Evolutionary conservation across 2,888 invertebrate genomes (phyloP), one percentile per base, ranked within the genome.

Genomic region (Drosophila limbata): DNA sequence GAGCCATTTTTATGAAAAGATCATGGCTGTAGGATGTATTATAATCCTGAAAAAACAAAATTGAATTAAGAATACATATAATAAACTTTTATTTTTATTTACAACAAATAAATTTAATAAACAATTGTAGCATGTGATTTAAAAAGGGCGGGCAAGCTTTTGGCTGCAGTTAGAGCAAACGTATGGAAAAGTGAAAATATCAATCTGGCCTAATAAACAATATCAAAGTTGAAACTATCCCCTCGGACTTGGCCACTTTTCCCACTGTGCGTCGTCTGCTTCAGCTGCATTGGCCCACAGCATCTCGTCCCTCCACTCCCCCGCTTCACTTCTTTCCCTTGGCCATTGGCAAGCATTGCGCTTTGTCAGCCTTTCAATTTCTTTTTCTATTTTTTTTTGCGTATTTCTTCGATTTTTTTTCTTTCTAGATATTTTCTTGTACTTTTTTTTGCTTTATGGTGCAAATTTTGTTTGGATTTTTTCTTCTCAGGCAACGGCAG

Each of bases 361-460:
- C 64, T 76, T 73, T 76, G 74, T 73, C 69, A 69, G 75, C 44
- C 74, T 21, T 55, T 79, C 56, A 51, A 56, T 61, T 77, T 59
- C 35, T 31, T 8, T 17, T 44, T 15, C 50, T 37, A 37, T 52
- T 47, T 39, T 61, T 15, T 45, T 15, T 45, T 50, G 11, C 25
- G 15, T 10, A 33, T 1, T 28, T 28, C 28, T 33, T 13, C 13
- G 42, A 3, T 19, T 28, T 2, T 47, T 53, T 74, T 66, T 69
- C 65, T 78, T 11, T n/a, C 11, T 21, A n/a, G 13, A 19, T 9
- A 1, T 39, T 31, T 39, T 21, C 4, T 33, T 33, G 11, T 40
- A 31, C 2, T 47, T 53, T 70, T 70, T 69, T 69, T 71, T 84
- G 74, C 78, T 82, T 72, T 88, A 71, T 85, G 69, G 37, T 55